phyloP scores from a whole-genome alignment of 2,113 vertebrate species.

The Balaenoptera acutorostrata region DNA sequence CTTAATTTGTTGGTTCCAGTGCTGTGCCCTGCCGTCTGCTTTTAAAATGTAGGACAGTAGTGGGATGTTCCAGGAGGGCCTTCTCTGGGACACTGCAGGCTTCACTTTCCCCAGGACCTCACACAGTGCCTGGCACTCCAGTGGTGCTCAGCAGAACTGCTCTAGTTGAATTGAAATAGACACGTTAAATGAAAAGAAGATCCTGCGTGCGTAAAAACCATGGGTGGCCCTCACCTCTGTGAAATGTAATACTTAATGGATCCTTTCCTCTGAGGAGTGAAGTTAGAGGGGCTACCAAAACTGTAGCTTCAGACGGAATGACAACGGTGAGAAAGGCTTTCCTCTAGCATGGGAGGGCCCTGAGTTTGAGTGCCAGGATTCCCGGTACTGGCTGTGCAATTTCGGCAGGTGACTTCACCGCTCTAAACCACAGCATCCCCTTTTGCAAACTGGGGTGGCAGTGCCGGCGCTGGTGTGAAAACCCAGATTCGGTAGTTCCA shows the following conservation, averaged over 20 bases:
- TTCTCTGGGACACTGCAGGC: rapidly evolving
- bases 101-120: rapidly evolving
- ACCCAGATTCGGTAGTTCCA: not conserved
- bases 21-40: not conserved
- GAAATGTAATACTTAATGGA: rapidly evolving
- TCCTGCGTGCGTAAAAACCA: rapidly evolving
- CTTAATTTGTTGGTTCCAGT: not conserved
- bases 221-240: not conserved
- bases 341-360: not conserved
- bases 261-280: not conserved
- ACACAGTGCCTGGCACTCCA: not conserved
- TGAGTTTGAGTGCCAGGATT: not conserved
- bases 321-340: not conserved
- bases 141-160: rapidly evolving
- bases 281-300: not conserved
- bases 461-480: not conserved
- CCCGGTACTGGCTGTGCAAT: not conserved
- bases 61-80: rapidly evolving
- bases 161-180: rapidly evolving
- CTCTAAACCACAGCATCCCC: not conserved
- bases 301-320: not conserved
- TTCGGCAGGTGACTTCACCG: not conserved
- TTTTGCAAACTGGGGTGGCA: not conserved
- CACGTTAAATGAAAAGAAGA: not conserved
- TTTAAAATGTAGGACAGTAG: rapidly evolving